A percentile compares a stretch with the other conserved stretches of the same genome.
Evolutionary conservation across 2,888 invertebrate genomes (phyloP).

Genomic region (Linnaemya tessellans): DNA sequence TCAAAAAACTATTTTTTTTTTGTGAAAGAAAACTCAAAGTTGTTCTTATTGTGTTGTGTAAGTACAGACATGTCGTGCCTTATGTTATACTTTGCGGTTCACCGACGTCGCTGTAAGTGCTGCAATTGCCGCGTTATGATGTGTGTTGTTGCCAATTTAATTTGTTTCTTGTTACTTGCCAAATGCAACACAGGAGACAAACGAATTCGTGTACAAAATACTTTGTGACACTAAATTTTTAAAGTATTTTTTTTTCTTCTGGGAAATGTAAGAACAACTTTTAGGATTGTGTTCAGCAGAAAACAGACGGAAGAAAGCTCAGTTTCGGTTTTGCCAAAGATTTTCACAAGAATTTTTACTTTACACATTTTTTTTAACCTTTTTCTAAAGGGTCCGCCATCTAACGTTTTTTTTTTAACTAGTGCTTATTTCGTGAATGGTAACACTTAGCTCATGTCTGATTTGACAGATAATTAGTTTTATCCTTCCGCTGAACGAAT

Average conservation of each 20-base stretch:
- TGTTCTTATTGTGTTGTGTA: slow-evolving; percentile 12
- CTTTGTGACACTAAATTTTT: neutral
- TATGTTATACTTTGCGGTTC: slow-evolving; percentile 56
- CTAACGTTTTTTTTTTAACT: too few relatives aligned
- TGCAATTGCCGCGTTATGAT: slow-evolving; percentile 12
- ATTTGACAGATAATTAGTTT: too few relatives aligned
- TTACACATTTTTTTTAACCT: too few relatives aligned
- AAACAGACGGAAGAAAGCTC: neutral
- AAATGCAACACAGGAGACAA: neutral
- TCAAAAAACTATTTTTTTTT: neutral
- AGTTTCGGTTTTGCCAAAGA: too few relatives aligned
- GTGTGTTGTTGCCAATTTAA: slow-evolving; percentile 40
- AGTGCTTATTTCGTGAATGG: too few relatives aligned
- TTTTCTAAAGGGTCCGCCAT: too few relatives aligned
- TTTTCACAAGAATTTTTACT: too few relatives aligned
- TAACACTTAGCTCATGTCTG: too few relatives aligned
- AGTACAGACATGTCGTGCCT: slow-evolving; percentile 26
- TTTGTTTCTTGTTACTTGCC: slow-evolving; percentile 9
- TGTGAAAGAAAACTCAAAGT: neutral
- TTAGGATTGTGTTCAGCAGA: neutral
- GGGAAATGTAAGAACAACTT: neutral
- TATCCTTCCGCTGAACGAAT: too few relatives aligned
- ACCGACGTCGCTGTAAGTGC: slow-evolving; percentile 20
- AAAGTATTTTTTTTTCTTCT: neutral
- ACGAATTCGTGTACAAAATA: slow-evolving; percentile 40